Conservation (phyloP, 2,888 invertebrate species). For the Cremastobaeus sp. region DNA sequence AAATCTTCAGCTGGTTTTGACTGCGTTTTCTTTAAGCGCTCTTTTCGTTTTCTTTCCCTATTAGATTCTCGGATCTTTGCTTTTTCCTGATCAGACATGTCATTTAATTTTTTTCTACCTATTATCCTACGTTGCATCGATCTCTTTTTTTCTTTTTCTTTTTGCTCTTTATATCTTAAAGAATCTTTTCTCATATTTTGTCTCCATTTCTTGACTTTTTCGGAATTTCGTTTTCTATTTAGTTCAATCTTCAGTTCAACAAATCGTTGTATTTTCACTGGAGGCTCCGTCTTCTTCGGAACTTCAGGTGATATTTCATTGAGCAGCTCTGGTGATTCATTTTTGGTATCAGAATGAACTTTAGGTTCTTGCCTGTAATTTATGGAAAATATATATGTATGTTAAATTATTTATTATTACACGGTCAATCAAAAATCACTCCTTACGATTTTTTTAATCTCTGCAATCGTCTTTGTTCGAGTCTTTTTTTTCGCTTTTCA, state of each 20-base stretch:
- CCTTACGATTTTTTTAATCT: slow-evolving; percentile 4
- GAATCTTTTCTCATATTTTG: neutral
- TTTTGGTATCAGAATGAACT: neutral
- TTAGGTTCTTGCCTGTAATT: neutral
- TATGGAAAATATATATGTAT: neutral
- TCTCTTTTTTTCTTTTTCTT: slow-evolving; percentile 16
- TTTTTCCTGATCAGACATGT: slow-evolving; percentile 6
- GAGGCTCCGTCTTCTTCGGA: neutral
- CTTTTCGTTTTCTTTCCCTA: slow-evolving; percentile 9
- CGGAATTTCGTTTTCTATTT: neutral
- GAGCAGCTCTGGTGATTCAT: neutral
- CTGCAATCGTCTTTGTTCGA: neutral
- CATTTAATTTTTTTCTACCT: neutral
- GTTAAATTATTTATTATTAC: neutral
- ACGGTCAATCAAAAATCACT: neutral
- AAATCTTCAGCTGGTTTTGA: too few relatives aligned
- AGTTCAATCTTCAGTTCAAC: neutral
- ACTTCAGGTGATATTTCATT: neutral
- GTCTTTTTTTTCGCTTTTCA: slow-evolving; percentile 1
- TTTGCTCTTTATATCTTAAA: neutral
- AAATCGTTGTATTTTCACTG: neutral
- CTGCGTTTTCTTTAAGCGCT: slow-evolving; percentile 3
- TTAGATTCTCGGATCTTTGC: slow-evolving; percentile 15
- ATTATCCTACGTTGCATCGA: neutral
- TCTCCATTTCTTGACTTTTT: slow-evolving; percentile 1